These are phyloP conservation scores for Drosophila arizonae DNA, from an alignment of 1,140 invertebrate genomes.

Conservation along the genomic window DNA sequence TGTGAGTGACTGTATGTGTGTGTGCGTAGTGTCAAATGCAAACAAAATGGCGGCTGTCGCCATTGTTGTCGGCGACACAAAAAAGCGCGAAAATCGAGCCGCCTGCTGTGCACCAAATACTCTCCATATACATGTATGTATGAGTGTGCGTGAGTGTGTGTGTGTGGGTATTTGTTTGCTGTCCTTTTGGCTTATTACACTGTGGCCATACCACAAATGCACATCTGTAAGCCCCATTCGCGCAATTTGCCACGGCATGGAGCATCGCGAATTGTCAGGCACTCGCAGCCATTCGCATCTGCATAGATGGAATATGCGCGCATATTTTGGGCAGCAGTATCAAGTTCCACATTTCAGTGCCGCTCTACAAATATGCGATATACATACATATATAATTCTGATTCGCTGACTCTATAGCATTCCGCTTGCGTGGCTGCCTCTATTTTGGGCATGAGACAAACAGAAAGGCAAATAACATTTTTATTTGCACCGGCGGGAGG, in stretches of 20 bases:
- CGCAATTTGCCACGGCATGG: slow-evolving; percentile 19
- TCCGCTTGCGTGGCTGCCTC: slow-evolving; percentile 59
- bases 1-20: slow-evolving; percentile 22
- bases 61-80: slow-evolving; percentile 63
- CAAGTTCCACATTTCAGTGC: not conserved
- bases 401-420: slow-evolving; percentile 20
- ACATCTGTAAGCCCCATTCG: slow-evolving; percentile 37
- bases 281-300: not conserved
- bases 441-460: slow-evolving; percentile 47
- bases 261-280: slow-evolving; percentile 9
- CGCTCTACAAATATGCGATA: not conserved
- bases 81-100: slow-evolving; percentile 49
- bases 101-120: slow-evolving; percentile 12
- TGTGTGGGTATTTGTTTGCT: slow-evolving; percentile 10
- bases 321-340: not conserved
- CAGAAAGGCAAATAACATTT: slow-evolving; percentile 78
- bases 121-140: not conserved
- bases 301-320: slow-evolving; percentile 23
- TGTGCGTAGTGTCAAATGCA: slow-evolving; percentile 61
- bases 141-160: slow-evolving; percentile 13
- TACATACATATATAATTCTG: no score
- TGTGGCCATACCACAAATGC: slow-evolving; percentile 32
- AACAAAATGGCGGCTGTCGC: slow-evolving; percentile 65
- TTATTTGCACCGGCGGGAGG: slow-evolving; percentile 25
- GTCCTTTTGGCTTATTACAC: slow-evolving; percentile 41